Evolutionary conservation across 2,113 vertebrate genomes (phyloP), one percentile per base, ranked within the genome.

Genomic region (Hydropotes inermis): DNA sequence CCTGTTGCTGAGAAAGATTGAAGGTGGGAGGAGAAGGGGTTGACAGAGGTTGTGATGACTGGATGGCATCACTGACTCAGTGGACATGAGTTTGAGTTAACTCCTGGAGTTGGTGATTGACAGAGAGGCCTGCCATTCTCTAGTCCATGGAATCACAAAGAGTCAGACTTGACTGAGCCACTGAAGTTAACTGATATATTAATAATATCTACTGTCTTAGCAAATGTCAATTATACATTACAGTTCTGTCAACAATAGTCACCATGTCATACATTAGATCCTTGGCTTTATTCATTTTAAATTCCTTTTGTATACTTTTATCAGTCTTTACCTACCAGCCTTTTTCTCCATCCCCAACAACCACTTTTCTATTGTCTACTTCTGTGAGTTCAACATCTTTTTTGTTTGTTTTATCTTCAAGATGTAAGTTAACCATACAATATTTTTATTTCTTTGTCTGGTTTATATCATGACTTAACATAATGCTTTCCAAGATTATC

Each of bases 151-250:
- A 6, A 17, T 54, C 52, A 54, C 52, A 50, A 13, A 54, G 52
- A 54, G 52, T 54, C 9, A 70, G n/a, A 70, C n/a, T 23, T 0
- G 0, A 70, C 9, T 0, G 19, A 70, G 17, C 5, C 17, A 36
- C n/a, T 70, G 64, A 70, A 23, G 17, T 70, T 70, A 70, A 36
- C 2, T 36, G 64, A 58, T 36, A 39, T 76, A 43, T 74, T 74
- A 74, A 74, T 25, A 76, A 36, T 33, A 60, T 60, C n/a, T 78
- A 39, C 54, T 36, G 0, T 64, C 45, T 45, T 85, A 64, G 45
- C 45, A 64, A 54, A 87, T 54, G 50, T 33, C 52, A 79, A 4
- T 94, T 79, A 52, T 87, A 43, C 4, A 61, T 17, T 87, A 36
- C 7, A 76, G 50, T n/a, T 6, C 83, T 70, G 50, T 61, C 12